phyloP scores from a whole-genome alignment of 2,113 vertebrate species.

The Procapra przewalskii region DNA sequence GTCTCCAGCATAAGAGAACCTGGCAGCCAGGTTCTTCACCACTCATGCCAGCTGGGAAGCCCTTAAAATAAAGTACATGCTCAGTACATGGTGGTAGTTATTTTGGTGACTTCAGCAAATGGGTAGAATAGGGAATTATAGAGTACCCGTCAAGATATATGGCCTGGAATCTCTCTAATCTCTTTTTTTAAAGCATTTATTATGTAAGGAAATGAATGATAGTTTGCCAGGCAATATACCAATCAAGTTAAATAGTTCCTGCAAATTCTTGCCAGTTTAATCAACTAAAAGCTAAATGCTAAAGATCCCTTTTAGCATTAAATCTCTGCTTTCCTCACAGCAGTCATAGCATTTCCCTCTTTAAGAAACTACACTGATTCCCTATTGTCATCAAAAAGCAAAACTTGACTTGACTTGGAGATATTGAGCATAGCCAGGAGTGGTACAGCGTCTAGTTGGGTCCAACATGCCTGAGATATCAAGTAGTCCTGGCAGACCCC shows the following conservation, averaged over 20 bases:
- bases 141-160: neutral
- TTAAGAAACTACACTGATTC: conserved; percentile 35
- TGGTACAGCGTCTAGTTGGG: neutral
- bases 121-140: neutral
- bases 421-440: neutral
- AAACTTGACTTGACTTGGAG: conserved; percentile 25
- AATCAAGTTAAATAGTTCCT: conserved; percentile 52
- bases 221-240: conserved; percentile 41
- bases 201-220: conserved; percentile 4
- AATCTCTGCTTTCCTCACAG: conserved; percentile 18
- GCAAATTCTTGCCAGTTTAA: conserved; percentile 58
- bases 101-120: neutral
- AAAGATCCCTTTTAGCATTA: conserved; percentile 51
- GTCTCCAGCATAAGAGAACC: neutral
- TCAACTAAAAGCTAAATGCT: conserved; percentile 60
- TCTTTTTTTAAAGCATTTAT: neutral
- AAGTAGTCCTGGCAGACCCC: neutral
- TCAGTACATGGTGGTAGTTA: neutral
- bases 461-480: neutral
- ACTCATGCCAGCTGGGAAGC: neutral
- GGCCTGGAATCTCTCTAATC: neutral
- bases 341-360: conserved; percentile 18
- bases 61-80: neutral
- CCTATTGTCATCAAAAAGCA: conserved; percentile 24
- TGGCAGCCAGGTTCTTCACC: neutral